Evolutionary conservation across 1,140 invertebrate species (phyloP), one percentile per base, ranked within the genome.

Genomic region (Paraescarpia echinospica): DNA sequence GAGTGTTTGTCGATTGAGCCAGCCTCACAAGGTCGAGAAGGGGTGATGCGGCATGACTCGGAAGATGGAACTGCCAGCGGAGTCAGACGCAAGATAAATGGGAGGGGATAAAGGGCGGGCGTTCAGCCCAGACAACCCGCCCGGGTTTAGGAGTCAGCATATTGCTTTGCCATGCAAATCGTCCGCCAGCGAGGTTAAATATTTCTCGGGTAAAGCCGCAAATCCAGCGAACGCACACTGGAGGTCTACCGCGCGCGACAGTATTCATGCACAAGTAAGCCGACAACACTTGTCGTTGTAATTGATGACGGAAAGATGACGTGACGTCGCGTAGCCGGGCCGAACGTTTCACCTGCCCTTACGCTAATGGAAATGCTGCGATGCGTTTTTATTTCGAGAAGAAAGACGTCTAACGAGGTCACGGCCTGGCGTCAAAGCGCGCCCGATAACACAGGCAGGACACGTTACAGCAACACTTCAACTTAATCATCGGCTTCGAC

Each of bases 371-470:
- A 77, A 77, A 77, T 77, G 59, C 59, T 18, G 59, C 59, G 59
- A 77, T 77, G 59, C 27, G 59, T 77, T 77, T 77, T 77, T 77
- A 77, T 77, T 77, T 77, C 59, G 59, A 77, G 59, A 77, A 77
- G 59, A 77, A 77, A 77, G 59, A 12, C 59, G 2, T 2, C 59
- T 77, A 77, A 77, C 59, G 27, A 77, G 59, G 59, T 77, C 59
- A 31, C 0, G 59, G 59, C 59, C 59, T 77, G 59, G 59, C 59
- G 59, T 77, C 59, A 77, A 77, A 77, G 59, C 59, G 59, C 59
- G 59, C 59, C 12, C 59, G 59, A 77, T 77, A 77, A 77, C 18
- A 77, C 59, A 77, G 27, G 18, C 59, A 77, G 12, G 22, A 77
- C 59, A 77, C 59, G 59, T 77, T 31, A 77, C 14, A 18, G 59